Percentiles rank a stretch among this genome's conserved stretches.
phyloP scores from a whole-genome alignment of 2,888 invertebrate genomes.

The Lasioglossum morio region DNA sequence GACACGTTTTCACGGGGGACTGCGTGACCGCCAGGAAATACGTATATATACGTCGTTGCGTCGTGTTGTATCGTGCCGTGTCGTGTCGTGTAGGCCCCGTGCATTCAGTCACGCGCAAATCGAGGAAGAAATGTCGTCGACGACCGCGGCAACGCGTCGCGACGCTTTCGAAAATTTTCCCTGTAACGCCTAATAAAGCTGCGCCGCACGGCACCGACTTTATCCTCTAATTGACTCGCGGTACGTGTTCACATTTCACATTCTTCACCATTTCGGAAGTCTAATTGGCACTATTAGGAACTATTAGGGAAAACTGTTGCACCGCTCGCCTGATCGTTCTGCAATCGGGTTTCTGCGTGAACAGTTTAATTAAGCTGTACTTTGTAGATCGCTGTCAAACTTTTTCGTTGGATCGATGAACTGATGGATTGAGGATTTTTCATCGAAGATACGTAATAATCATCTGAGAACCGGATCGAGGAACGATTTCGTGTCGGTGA shows the following conservation, averaged over 20 bases:
- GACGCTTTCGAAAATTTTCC: conserved; percentile 64
- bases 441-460: too few relatives aligned
- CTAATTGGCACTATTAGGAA: neutral
- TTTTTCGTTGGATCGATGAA: too few relatives aligned
- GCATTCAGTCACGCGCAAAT: conserved; percentile 63
- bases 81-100: neutral
- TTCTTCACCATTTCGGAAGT: neutral
- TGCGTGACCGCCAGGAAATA: conserved; percentile 57
- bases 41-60: conserved; percentile 39
- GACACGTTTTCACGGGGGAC: conserved; percentile 58
- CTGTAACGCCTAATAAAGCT: conserved; percentile 54
- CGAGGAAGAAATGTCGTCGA: conserved; percentile 56
- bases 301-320: neutral
- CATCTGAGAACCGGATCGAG: too few relatives aligned
- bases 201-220: neutral
- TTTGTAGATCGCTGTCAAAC: neutral
- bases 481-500: neutral
- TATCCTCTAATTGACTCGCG: neutral
- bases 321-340: neutral
- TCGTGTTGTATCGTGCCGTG: neutral
- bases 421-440: too few relatives aligned
- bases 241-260: neutral
- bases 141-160: conserved; percentile 8
- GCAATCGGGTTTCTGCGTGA: neutral
- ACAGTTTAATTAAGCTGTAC: neutral